A percentile compares a stretch with the other conserved stretches of the same genome.
These are phyloP conservation scores for Helicoverpa zea DNA, from an alignment of 1,140 invertebrate species.

Conservation along the genomic window DNA sequence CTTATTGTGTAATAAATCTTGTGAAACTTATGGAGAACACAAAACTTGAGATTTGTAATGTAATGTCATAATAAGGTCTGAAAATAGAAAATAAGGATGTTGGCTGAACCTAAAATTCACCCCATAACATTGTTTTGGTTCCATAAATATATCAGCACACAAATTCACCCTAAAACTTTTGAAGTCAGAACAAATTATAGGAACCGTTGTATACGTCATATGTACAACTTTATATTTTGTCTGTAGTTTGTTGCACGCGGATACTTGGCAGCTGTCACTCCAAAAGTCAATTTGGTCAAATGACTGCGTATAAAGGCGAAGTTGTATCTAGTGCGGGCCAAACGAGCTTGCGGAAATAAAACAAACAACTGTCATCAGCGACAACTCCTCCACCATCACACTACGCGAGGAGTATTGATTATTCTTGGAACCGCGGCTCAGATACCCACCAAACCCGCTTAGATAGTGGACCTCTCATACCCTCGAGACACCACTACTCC, in stretches of 20 bases:
- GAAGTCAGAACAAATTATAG: slow-evolving; percentile 13
- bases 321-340: slow-evolving; percentile 68
- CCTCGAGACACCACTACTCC: slow-evolving; percentile 9
- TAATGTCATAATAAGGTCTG: too few relatives aligned
- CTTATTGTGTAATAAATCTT: slow-evolving; percentile 50
- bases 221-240: slow-evolving; percentile 2
- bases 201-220: slow-evolving; percentile 13
- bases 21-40: slow-evolving; percentile 34
- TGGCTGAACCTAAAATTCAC: too few relatives aligned
- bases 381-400: slow-evolving; percentile 63
- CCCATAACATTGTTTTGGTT: not conserved
- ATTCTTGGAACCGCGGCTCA: slow-evolving; percentile 14
- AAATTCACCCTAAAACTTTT: slow-evolving; percentile 3
- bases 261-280: slow-evolving; percentile 66
- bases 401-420: slow-evolving; percentile 34
- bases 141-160: slow-evolving; percentile 22
- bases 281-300: slow-evolving; percentile 76
- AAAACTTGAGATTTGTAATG: slow-evolving; percentile 19
- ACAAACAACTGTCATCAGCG: slow-evolving; percentile 83
- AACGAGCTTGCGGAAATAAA: slow-evolving; percentile 76
- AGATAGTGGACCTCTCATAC: slow-evolving; percentile 34
- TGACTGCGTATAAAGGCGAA: slow-evolving; percentile 65
- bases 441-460: slow-evolving; percentile 26
- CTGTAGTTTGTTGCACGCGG: slow-evolving; percentile 43
- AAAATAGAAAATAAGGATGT: too few relatives aligned